Conservation (phyloP, 2,888 invertebrate genomes). For the Abrostola tripartita region DNA sequence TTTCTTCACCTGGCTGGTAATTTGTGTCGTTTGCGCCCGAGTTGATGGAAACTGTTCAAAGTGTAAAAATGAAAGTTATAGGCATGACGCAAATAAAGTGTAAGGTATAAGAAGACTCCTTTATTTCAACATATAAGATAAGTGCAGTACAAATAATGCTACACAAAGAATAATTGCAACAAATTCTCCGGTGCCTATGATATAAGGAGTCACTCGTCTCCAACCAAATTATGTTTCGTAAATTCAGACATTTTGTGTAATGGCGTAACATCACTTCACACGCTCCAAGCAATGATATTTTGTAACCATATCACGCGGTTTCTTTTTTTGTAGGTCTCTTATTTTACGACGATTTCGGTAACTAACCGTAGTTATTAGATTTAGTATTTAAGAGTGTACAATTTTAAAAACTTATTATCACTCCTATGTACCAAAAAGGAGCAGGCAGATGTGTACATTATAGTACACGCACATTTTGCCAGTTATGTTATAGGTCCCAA, state of each 20-base stretch:
- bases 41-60: no score
- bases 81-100: no score
- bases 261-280: slow-evolving; percentile 72
- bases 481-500: no score
- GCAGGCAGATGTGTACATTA: no score
- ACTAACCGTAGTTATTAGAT: slow-evolving; percentile 15
- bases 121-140: no score
- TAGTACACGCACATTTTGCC: no score
- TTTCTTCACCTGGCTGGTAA: no score
- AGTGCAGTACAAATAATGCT: no score
- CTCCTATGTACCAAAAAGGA: not conserved
- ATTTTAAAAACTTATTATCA: not conserved
- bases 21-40: no score
- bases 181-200: slow-evolving; percentile 3
- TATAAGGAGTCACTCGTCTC: slow-evolving; percentile 31
- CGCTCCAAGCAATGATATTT: slow-evolving; percentile 67
- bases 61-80: no score
- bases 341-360: slow-evolving; percentile 41
- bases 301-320: slow-evolving; percentile 61
- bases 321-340: slow-evolving; percentile 47
- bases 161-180: no score
- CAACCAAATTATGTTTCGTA: slow-evolving; percentile 68
- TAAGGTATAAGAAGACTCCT: no score
- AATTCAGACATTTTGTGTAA: slow-evolving; percentile 67
- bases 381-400: slow-evolving; percentile 14